Percentiles rank a stretch among this genome's conserved stretches.
These are phyloP conservation scores for Alethe diademata DNA, from an alignment of 2,113 vertebrate genomes.

Conservation along the genomic window DNA sequence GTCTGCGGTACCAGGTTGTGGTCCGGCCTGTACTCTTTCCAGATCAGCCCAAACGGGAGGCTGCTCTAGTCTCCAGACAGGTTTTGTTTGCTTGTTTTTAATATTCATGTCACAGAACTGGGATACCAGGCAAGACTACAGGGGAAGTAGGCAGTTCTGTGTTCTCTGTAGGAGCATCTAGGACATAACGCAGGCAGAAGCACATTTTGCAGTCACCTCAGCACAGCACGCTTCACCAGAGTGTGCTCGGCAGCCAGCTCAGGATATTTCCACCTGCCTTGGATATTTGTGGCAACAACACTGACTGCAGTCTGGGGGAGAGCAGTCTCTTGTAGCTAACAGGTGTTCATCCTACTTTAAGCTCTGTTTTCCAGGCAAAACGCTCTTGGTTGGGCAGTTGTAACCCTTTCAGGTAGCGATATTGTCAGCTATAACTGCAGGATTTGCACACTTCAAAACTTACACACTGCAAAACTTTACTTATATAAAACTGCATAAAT, in stretches of 20 bases:
- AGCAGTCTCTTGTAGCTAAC: background rate
- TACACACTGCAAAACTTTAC: background rate
- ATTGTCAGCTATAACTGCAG: background rate
- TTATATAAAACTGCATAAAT: background rate
- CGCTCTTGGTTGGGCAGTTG: background rate
- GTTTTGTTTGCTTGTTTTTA: background rate
- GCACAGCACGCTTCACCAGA: accelerated
- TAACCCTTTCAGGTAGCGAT: background rate
- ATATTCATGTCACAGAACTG: background rate
- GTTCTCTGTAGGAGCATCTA: background rate
- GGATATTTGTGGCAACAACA: background rate
- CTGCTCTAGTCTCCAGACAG: background rate
- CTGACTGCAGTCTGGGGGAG: background rate
- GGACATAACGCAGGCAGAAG: background rate
- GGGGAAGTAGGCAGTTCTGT: background rate
- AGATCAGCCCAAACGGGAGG: background rate
- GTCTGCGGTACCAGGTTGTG: background rate
- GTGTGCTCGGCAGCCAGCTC: accelerated
- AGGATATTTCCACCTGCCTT: background rate
- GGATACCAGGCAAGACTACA: background rate
- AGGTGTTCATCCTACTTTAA: background rate
- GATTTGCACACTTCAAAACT: background rate
- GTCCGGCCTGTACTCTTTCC: background rate
- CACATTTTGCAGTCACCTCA: no score
- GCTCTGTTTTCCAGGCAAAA: background rate